These are phyloP conservation scores for Timandra comae DNA, from an alignment of 2,888 invertebrate genomes.

Conservation along the genomic window DNA sequence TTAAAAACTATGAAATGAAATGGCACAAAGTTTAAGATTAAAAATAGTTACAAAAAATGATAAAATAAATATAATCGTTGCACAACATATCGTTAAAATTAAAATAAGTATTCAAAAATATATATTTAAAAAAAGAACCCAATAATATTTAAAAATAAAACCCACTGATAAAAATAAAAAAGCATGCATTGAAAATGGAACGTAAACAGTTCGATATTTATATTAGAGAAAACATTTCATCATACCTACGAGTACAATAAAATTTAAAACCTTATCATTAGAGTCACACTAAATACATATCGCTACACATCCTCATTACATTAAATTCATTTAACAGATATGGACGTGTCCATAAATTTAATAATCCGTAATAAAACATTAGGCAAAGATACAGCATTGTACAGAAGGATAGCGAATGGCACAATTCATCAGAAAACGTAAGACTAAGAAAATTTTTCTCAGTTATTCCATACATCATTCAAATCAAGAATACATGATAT, in stretches of 20 bases:
- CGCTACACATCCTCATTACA: constrained; percentile 37
- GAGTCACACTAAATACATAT: constrained; percentile 40
- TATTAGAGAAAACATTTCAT: background rate
- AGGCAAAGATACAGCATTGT: constrained; percentile 50
- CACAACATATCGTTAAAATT: constrained; percentile 46
- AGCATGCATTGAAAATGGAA: constrained; percentile 1
- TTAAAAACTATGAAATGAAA: constrained; percentile 8
- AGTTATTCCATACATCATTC: constrained; percentile 11
- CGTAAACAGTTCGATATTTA: no score
- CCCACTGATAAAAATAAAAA: constrained; percentile 4
- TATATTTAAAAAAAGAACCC: constrained; percentile 4
- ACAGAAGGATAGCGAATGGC: constrained; percentile 69
- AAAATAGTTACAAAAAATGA: constrained; percentile 2
- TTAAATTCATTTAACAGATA: constrained; percentile 37
- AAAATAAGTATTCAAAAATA: constrained; percentile 9
- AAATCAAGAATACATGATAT: background rate
- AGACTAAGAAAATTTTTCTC: constrained; percentile 10
- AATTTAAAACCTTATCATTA: constrained; percentile 22
- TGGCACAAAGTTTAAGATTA: constrained; percentile 10
- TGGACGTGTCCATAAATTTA: constrained; percentile 53
- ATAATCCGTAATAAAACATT: constrained; percentile 27
- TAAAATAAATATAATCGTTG: constrained; percentile 34
- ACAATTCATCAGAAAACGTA: constrained; percentile 37
- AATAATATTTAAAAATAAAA: background rate
- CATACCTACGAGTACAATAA: background rate